Evolutionary conservation across 2,888 invertebrate species (phyloP), one percentile per base, ranked within the genome.

Genomic region (Drosophila rellima): DNA sequence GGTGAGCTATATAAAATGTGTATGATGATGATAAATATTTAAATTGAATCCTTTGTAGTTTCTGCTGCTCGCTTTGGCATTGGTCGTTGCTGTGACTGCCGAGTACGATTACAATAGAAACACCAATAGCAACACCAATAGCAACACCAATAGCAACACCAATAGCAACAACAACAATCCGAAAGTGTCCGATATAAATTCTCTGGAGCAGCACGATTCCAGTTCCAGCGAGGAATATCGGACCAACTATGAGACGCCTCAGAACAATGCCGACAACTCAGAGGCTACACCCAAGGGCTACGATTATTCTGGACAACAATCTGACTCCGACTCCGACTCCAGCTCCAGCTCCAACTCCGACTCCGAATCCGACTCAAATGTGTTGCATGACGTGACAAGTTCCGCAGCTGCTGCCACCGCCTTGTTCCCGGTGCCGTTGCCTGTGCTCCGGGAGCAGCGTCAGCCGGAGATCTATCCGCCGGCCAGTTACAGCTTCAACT

Each of bases 401-500:
- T 65, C 62, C 2, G 78, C 62, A 0, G 56, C 55, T 11, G 60
- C 29, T 1, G 20, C 74, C 0, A 33, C 56, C 6, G 17, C 65
- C 2, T 67, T 79, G 0, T 68, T 71, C 15, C 71, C 70, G 0
- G 66, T 45, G 5, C 75, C 69, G 0, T n/a, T 66, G 48, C 73
- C 72, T 0, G 60, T 70, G 26, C 40, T 69, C 20, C 70, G 62
- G 0, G 70, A 80, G 15, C 51, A 68, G 17, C 68, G 65, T n/a
- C 64, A 70, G 18, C 60, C 63, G 5, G 89, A 79, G 45, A 62
- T 83, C 47, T 85, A 80, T 57, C 76, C 89, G 0, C 91, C 90
- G 0, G 89, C 90, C 13, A 88, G 86, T 54, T 91, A 91, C 33
- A 92, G 92, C 52, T 93, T 91, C 73, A 91, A 90, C 40, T 93